Evolutionary conservation across 1,140 invertebrate genomes (phyloP).

Genomic region (Pollicipes pollicipes): DNA sequence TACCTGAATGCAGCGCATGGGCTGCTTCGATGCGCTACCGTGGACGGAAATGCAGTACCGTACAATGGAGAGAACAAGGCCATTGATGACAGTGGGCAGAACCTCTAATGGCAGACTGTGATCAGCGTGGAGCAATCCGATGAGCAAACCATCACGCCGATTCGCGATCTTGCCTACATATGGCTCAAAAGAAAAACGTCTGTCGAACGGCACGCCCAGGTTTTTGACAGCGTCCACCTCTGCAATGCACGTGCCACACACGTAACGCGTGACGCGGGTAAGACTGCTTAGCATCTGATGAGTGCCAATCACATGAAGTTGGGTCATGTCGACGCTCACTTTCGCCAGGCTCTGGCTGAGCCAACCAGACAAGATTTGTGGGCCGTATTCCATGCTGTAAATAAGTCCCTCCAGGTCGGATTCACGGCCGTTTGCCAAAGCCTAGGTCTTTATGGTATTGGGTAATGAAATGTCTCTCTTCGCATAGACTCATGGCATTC

Average conservation of each 20-base stretch:
- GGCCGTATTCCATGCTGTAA: neutral
- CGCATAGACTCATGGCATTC: neutral
- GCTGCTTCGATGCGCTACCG: neutral
- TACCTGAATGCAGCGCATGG: neutral
- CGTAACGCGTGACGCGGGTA: neutral
- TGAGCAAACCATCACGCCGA: neutral
- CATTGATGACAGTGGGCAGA: neutral
- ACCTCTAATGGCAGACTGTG: neutral
- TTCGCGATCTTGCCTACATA: neutral
- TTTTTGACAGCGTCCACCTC: neutral
- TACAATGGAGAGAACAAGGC: neutral
- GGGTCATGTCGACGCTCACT: neutral
- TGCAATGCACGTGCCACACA: neutral
- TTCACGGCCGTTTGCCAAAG: neutral
- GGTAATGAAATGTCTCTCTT: neutral
- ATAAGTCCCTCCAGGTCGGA: neutral
- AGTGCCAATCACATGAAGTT: neutral
- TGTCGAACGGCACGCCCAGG: neutral
- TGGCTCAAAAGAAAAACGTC: neutral
- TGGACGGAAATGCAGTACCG: neutral
- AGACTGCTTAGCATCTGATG: neutral
- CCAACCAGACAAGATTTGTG: neutral
- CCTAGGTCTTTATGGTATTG: neutral
- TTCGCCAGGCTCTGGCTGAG: neutral
- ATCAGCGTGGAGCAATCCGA: neutral